Evolutionary conservation across 2,888 invertebrate genomes (phyloP).

Genomic region (Aromia moschata): DNA sequence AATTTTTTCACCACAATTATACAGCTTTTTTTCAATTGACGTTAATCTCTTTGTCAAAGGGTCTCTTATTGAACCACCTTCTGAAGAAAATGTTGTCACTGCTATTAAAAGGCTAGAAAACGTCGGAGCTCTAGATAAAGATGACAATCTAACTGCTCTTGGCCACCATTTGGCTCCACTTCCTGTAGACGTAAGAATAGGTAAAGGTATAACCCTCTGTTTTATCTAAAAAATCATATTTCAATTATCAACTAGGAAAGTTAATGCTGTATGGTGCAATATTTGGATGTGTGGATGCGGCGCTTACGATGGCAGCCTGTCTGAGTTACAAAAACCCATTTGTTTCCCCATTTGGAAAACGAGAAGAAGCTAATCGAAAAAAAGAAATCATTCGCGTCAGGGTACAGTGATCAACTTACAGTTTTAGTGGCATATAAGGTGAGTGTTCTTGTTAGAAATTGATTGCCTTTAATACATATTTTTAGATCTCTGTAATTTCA

Average conservation of each 20-base stretch:
- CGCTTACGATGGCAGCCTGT: constrained; percentile 88
- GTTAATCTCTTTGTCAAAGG: no score
- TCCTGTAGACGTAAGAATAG: constrained; percentile 90
- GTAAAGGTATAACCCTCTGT: constrained; percentile 56
- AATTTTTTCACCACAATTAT: no score
- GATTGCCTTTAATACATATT: no score
- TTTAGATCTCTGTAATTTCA: no score
- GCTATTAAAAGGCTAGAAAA: constrained; percentile 77
- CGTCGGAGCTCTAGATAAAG: constrained; percentile 82
- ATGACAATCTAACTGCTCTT: constrained; percentile 80
- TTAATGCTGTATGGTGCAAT: constrained; percentile 91
- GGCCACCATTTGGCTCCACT: constrained; percentile 88
- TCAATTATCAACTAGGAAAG: no score
- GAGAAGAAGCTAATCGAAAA: constrained; percentile 75
- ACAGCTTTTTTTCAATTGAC: no score
- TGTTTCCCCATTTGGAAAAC: constrained; percentile 77
- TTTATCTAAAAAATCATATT: background rate
- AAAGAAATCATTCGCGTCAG: constrained; percentile 79
- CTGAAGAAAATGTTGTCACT: constrained; percentile 71
- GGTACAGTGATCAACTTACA: constrained; percentile 90
- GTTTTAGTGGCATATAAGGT: constrained; percentile 86
- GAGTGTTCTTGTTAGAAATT: constrained; percentile 38
- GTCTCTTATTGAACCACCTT: constrained; percentile 79
- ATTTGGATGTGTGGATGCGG: constrained; percentile 91
- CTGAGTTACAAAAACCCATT: constrained; percentile 84